Evolutionary conservation across 2,888 invertebrate genomes (phyloP), one percentile per base, ranked within the genome.

Genomic region (Dioctria linearis): DNA sequence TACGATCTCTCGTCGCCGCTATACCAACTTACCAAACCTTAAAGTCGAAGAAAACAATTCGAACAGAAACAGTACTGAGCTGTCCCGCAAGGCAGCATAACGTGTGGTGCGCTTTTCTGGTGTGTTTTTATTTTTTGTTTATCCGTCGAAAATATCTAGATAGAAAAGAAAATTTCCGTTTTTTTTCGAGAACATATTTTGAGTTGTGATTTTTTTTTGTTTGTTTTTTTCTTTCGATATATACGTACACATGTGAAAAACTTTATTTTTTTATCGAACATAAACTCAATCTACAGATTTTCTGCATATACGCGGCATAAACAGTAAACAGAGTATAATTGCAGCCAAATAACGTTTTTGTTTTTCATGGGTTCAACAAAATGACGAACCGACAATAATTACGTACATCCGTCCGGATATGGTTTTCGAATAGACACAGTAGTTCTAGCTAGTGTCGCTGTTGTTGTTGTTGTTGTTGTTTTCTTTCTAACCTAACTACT

Each of bases 61-160:
- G 81, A 80, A 78, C 79, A 59, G 81, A 82, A 82, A 82, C 82
- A 82, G 82, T 82, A 82, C 78, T 81, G 80, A 82, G 82, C 82
- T 82, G 82, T 82, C 82, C 81, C 82, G 82, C 80, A 78, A 82
- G 82, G 80, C 82, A 81, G 82, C 82, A 82, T 81, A 80, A 82
- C 82, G 82, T 79, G 25, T 25, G 25, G 25, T 25, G 81, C 67
- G 80, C 73, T 73, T 73, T 78, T n/a, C 13, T 73, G 13, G 65
- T 80, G 69, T 78, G 43, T 79, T 59, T 57, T 73, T 61, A 63
- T 61, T 3, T 46, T 37, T 25, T 66, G 51, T n/a, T 11, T n/a
- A n/a, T 51, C 51, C 51, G 51, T 51, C n/a, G 51, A 51, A 51
- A 11, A 4, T 49, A 51, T 11, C 51, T 4, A 51, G 51, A 51